phyloP scores from a whole-genome alignment of 2,888 invertebrate genomes.

The Torymus texanus region DNA sequence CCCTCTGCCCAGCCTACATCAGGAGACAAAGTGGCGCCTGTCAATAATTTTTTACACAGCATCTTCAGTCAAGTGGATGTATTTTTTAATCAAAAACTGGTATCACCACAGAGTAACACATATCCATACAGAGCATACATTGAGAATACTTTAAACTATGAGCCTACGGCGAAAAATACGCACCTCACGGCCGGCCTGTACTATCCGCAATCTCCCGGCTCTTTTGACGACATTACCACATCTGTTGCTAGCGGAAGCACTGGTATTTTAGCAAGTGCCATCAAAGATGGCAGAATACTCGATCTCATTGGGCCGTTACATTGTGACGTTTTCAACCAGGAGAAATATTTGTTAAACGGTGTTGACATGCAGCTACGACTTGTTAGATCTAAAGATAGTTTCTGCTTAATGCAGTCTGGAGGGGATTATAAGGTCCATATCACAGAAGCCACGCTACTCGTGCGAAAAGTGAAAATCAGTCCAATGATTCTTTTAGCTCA shows the following conservation, averaged over 20 bases:
- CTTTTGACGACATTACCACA: no score
- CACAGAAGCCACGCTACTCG: constrained; percentile 51
- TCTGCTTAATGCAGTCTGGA: constrained; percentile 48
- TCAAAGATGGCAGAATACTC: neutral
- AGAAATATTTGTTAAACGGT: no score
- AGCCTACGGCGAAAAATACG: constrained; percentile 52
- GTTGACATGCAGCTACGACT: constrained; percentile 56
- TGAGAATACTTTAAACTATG: no score
- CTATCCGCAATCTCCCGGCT: neutral
- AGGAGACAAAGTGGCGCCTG: no score
- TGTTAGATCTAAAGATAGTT: constrained; percentile 53
- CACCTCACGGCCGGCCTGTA: constrained; percentile 51
- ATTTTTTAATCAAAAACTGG: no score
- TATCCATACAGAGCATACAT: constrained; percentile 60
- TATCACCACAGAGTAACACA: no score
- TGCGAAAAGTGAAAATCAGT: constrained; percentile 59
- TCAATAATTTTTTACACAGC: no score
- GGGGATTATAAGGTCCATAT: constrained; percentile 25
- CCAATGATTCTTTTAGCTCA: constrained; percentile 62
- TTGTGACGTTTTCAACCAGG: constrained; percentile 59
- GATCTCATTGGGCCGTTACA: constrained; percentile 52
- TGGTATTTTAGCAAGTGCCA: neutral
- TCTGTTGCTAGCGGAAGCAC: neutral
- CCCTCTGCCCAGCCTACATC: no score
- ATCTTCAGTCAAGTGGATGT: no score